A percentile compares a stretch with the other conserved stretches of the same genome.
phyloP scores from a whole-genome alignment of 2,888 invertebrate species.

The Pseudococcus jackbeardsleyi region DNA sequence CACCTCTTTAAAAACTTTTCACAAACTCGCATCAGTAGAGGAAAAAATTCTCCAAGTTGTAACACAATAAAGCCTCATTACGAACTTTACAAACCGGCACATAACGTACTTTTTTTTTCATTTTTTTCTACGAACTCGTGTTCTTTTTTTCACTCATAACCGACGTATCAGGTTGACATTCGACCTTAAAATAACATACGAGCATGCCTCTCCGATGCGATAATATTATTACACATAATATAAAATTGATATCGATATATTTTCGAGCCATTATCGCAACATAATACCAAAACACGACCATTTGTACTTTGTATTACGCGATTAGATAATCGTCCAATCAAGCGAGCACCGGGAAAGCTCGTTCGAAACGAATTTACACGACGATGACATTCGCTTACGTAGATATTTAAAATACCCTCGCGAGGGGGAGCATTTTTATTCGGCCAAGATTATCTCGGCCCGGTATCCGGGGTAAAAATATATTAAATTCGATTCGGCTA shows the following conservation, averaged over 20 bases:
- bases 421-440: too few species aligned
- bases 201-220: too few species aligned
- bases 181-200: background rate
- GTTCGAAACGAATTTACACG: background rate
- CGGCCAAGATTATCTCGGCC: background rate
- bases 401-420: too few species aligned
- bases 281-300: background rate
- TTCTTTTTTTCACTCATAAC: background rate
- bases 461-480: background rate
- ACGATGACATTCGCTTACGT: background rate
- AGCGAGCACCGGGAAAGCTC: background rate
- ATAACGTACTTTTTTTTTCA: background rate
- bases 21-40: background rate
- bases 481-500: background rate
- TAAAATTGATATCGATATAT: background rate
- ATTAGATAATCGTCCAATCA: slow-evolving; percentile 1
- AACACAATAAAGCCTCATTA: slow-evolving; percentile 1
- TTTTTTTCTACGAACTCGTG: background rate
- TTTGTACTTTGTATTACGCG: background rate
- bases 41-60: background rate
- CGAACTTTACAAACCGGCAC: background rate
- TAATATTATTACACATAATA: background rate
- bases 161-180: background rate
- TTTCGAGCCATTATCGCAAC: background rate
- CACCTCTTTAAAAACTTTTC: background rate